Evolutionary conservation across 2,888 invertebrate genomes (phyloP), one percentile per base, ranked within the genome.

Genomic region (Esperia sulphurella): DNA sequence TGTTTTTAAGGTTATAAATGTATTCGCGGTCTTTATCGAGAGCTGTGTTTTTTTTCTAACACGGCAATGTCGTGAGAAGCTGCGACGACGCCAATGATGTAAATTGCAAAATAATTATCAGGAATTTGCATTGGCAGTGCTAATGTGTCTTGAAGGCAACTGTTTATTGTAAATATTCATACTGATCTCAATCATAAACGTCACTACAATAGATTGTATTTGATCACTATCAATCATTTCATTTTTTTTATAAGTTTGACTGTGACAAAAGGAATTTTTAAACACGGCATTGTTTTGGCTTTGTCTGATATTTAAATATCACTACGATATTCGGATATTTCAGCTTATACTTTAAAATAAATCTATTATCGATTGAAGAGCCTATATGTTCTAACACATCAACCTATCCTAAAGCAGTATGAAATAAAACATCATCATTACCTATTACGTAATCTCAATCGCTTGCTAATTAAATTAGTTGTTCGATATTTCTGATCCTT

Each of bases 81-180:
- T 56, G 60, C 57, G 60, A 53, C 37, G 39, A 59, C 61, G 58
- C 54, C 56, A 62, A 61, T 82, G 75, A 83, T 83, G 83, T 82
- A 82, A 84, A 83, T 84, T 83, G 75, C 70, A 64, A 79, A 79
- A 75, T 78, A 78, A 82, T 82, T 79, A 80, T 77, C 73, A 66
- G 67, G 59, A 65, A 68, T 75, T 70, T 69, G 61, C 66, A 70
- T 65, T 59, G 30, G 60, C 56, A 58, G 56, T 54, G 59, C 58
- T 68, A 68, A 68, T 64, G 50, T 60, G 64, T 67, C 53, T 46
- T 56, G 65, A 63, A 64, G 65, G 67, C 59, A 52, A 55, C 50
- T 41, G 46, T 54, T 54, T 43, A 43, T 37, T n/a, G 8, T 9
- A 28, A 21, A 14, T 41, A 41, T n/a, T 21, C 13, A 28, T 8